A percentile compares a stretch with the other conserved stretches of the same genome.
Conservation (phyloP, 2,113 vertebrate species). For the Podocnemis expansa region DNA sequence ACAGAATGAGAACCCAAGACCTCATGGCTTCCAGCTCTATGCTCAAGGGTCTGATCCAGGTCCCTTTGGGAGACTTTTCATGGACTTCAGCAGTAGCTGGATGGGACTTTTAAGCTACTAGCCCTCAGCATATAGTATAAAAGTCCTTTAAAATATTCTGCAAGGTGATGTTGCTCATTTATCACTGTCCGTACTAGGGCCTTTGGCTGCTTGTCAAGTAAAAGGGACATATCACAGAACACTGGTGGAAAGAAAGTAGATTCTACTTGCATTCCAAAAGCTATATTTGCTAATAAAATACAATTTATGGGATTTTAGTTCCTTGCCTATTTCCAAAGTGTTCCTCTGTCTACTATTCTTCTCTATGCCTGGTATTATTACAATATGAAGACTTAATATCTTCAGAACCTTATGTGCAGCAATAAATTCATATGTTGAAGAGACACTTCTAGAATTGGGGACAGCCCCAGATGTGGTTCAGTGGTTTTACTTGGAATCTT, state of each 20-base stretch:
- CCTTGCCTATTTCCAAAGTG: neutral
- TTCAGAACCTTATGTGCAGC: neutral
- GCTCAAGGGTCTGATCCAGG: neutral
- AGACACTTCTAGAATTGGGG: neutral
- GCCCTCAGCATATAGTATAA: neutral
- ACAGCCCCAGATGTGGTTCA: neutral
- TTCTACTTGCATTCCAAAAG: too few species aligned
- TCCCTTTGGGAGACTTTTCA: neutral
- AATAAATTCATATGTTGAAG: neutral
- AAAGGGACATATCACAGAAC: neutral
- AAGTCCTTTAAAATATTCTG: neutral
- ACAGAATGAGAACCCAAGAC: neutral
- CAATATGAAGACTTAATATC: neutral
- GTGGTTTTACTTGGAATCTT: neutral
- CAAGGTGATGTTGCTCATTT: too few species aligned
- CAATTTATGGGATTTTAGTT: neutral
- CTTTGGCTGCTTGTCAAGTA: neutral
- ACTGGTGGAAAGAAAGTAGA: neutral
- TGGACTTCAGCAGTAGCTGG: neutral
- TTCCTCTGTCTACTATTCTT: neutral
- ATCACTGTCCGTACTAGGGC: neutral
- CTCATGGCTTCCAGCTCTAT: neutral
- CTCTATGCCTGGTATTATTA: fast-evolving
- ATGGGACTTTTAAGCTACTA: neutral
- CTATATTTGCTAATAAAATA: neutral